phyloP scores from a whole-genome alignment of 2,888 invertebrate species.

The Rhagium mordax region DNA sequence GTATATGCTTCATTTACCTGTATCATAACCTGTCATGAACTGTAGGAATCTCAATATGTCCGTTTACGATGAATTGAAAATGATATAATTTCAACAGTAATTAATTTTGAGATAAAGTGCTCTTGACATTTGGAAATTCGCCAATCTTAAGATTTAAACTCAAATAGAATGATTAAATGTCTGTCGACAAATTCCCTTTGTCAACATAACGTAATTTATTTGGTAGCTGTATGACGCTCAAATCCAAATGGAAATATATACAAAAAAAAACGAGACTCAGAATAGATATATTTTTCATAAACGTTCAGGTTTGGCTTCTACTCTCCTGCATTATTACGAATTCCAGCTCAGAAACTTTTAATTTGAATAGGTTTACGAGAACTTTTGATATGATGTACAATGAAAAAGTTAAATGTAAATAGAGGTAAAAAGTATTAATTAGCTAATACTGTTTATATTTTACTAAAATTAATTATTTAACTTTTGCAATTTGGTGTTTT shows the following conservation, averaged over 20 bases:
- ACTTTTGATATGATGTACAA: too few relatives aligned
- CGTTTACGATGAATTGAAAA: neutral
- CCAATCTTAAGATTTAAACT: neutral
- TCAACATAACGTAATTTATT: neutral
- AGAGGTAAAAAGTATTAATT: too few relatives aligned
- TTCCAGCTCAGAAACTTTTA: too few relatives aligned
- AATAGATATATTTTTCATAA: neutral
- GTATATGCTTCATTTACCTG: neutral
- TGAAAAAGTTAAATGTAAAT: too few relatives aligned
- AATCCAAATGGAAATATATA: neutral
- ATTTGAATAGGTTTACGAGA: too few relatives aligned
- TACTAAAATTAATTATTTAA: too few relatives aligned
- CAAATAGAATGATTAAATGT: neutral
- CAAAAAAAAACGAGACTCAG: neutral
- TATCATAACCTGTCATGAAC: neutral
- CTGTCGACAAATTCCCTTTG: neutral
- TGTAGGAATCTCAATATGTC: neutral
- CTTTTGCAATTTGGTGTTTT: too few relatives aligned
- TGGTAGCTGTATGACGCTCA: neutral
- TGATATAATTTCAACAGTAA: neutral
- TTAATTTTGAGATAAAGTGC: neutral
- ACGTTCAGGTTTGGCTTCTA: neutral
- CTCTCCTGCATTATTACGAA: too few relatives aligned
- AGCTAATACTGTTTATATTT: too few relatives aligned
- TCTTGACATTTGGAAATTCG: neutral